phyloP scores from a whole-genome alignment of 2,888 invertebrate genomes.

The Rhaphigaster nebulosa region DNA sequence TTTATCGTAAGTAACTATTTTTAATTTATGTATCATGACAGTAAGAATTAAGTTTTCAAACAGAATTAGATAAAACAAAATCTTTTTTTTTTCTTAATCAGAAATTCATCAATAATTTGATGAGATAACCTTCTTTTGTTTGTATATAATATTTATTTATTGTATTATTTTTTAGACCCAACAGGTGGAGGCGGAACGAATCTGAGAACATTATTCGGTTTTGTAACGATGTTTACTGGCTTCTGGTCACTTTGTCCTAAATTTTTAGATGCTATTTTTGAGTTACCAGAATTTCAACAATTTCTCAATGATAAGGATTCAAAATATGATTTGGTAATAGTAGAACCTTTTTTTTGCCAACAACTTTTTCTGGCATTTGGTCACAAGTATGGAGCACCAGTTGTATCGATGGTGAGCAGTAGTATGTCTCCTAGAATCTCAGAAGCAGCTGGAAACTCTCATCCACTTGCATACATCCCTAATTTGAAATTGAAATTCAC shows the following conservation, averaged over 20 bases:
- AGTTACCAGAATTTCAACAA: slow-evolving; percentile 44
- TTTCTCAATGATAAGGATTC: slow-evolving; percentile 54
- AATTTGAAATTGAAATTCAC: neutral
- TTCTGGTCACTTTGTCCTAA: neutral
- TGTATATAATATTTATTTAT: neutral
- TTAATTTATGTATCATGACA: too few relatives aligned
- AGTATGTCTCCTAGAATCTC: neutral
- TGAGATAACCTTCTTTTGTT: neutral
- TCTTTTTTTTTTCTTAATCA: too few relatives aligned
- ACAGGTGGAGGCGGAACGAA: neutral
- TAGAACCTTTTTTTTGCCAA: slow-evolving; percentile 61
- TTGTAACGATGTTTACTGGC: neutral
- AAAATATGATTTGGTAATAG: slow-evolving; percentile 59
- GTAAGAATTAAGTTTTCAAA: too few relatives aligned
- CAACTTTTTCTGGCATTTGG: slow-evolving; percentile 60
- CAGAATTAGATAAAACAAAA: too few relatives aligned
- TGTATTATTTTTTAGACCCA: neutral
- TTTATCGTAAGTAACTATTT: neutral
- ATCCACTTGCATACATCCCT: neutral
- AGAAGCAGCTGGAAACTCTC: neutral
- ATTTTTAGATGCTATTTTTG: neutral
- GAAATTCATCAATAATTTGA: too few relatives aligned
- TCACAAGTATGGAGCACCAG: slow-evolving; percentile 61
- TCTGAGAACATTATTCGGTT: neutral
- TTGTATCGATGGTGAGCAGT: slow-evolving; percentile 43